These are phyloP conservation scores for Pterois miles DNA, from an alignment of 2,797 vertebrate genomes.

Conservation along the genomic window DNA sequence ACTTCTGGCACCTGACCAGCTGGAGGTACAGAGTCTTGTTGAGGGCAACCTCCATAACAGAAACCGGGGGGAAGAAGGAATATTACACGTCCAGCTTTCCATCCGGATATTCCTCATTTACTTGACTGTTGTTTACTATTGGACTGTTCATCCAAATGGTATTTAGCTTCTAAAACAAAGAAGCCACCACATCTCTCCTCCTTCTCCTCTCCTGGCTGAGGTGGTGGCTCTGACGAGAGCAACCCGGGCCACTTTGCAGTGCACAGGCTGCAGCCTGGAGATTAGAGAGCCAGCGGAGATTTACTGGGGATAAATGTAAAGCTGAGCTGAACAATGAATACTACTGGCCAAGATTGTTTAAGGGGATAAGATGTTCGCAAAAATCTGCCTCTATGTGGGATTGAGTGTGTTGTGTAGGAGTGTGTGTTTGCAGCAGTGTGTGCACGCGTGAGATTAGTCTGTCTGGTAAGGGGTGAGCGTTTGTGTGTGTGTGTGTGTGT, in stretches of 20 bases:
- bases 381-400: slow-evolving; percentile 50
- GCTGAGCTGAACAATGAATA: slow-evolving; percentile 74
- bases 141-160: not conserved
- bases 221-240: slow-evolving; percentile 17
- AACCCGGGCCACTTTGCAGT: slow-evolving; percentile 44
- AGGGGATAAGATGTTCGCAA: slow-evolving; percentile 70
- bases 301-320: slow-evolving; percentile 71
- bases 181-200: not conserved
- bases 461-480: slow-evolving; percentile 10
- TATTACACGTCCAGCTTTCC: not conserved
- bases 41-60: not conserved
- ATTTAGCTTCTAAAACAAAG: slow-evolving; percentile 2
- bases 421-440: slow-evolving; percentile 21
- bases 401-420: slow-evolving; percentile 27
- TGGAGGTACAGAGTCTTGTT: not conserved
- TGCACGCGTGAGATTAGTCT: slow-evolving; percentile 36
- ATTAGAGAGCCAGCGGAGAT: slow-evolving; percentile 67
- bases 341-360: slow-evolving; percentile 70
- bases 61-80: not conserved
- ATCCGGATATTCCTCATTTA: not conserved
- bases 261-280: slow-evolving; percentile 50
- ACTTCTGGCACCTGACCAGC: not conserved
- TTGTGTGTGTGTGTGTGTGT: not conserved
- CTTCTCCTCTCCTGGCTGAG: not conserved
- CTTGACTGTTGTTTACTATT: not conserved